Evolutionary conservation across 1,140 invertebrate species (phyloP).

Genomic region (Teleopsis dalmanni): DNA sequence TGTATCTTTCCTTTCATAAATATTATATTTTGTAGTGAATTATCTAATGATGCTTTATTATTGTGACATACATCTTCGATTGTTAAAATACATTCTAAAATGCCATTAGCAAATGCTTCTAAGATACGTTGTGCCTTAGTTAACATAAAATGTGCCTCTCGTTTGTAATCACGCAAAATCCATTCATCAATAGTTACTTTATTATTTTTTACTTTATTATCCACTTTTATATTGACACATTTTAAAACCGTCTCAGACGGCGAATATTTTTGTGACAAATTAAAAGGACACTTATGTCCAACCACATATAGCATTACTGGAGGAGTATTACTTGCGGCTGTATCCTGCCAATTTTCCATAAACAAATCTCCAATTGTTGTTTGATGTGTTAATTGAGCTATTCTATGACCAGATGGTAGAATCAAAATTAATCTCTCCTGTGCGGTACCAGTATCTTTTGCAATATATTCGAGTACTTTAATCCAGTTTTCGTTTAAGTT

Average conservation of each 20-base stretch:
- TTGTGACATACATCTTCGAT: no score
- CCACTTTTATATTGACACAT: background rate
- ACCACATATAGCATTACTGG: slow-evolving; percentile 27
- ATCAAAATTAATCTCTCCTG: no score
- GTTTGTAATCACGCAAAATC: slow-evolving; percentile 11
- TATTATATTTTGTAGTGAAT: no score
- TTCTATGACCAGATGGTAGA: slow-evolving; percentile 26
- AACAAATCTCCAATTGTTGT: slow-evolving; percentile 23
- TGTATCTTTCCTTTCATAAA: no score
- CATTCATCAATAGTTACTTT: no score
- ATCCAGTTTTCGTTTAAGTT: no score
- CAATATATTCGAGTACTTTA: no score
- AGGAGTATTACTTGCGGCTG: slow-evolving; percentile 13
- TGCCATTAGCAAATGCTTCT: slow-evolving; percentile 16
- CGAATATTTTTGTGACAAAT: background rate
- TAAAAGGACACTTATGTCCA: background rate
- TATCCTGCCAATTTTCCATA: slow-evolving; percentile 27
- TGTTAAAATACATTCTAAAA: slow-evolving; percentile 19
- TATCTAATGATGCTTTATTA: no score
- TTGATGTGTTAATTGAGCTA: slow-evolving; percentile 1
- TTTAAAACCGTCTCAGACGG: background rate
- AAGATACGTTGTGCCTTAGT: slow-evolving; percentile 17
- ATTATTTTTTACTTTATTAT: no score
- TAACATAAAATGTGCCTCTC: slow-evolving; percentile 21
- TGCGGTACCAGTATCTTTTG: slow-evolving; percentile 15